These are phyloP conservation scores for Cryptophagus acutangulus DNA, from an alignment of 2,888 invertebrate species.

Conservation along the genomic window DNA sequence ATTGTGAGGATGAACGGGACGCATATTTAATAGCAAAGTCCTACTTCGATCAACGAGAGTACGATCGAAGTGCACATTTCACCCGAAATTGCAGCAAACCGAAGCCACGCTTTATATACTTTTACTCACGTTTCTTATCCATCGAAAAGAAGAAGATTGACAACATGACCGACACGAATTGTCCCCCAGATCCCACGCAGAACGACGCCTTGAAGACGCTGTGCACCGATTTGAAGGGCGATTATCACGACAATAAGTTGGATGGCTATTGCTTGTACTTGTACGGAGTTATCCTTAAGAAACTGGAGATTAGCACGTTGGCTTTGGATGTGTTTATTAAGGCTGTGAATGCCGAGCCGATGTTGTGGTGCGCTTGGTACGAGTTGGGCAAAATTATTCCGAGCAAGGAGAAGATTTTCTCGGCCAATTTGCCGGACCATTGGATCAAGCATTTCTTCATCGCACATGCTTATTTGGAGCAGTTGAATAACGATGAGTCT, in stretches of 20 bases:
- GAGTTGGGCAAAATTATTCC: slow-evolving; percentile 79
- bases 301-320: slow-evolving; percentile 72
- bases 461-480: slow-evolving; percentile 83
- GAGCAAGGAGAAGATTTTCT: slow-evolving; percentile 64
- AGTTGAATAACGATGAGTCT: slow-evolving; percentile 86
- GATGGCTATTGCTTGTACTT: slow-evolving; percentile 87
- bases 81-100: slow-evolving; percentile 64
- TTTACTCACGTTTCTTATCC: slow-evolving; percentile 82
- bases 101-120: slow-evolving; percentile 75
- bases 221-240: slow-evolving; percentile 54
- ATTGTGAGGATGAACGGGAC: slow-evolving; percentile 61
- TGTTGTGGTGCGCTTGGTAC: slow-evolving; percentile 94
- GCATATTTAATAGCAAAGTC: slow-evolving; percentile 75
- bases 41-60: slow-evolving; percentile 88
- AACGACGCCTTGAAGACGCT: slow-evolving; percentile 55
- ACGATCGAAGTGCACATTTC: slow-evolving; percentile 80
- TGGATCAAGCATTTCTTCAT: slow-evolving; percentile 95
- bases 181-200: slow-evolving; percentile 56
- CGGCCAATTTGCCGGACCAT: slow-evolving; percentile 70
- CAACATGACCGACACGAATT: slow-evolving; percentile 59
- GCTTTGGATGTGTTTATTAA: slow-evolving; percentile 77
- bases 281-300: slow-evolving; percentile 86
- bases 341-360: slow-evolving; percentile 72
- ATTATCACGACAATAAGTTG: slow-evolving; percentile 57
- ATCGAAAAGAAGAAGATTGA: slow-evolving; percentile 87